Evolutionary conservation across 2,797 vertebrate genomes (phyloP).

Genomic region (Urocyon cinereoargenteus): DNA sequence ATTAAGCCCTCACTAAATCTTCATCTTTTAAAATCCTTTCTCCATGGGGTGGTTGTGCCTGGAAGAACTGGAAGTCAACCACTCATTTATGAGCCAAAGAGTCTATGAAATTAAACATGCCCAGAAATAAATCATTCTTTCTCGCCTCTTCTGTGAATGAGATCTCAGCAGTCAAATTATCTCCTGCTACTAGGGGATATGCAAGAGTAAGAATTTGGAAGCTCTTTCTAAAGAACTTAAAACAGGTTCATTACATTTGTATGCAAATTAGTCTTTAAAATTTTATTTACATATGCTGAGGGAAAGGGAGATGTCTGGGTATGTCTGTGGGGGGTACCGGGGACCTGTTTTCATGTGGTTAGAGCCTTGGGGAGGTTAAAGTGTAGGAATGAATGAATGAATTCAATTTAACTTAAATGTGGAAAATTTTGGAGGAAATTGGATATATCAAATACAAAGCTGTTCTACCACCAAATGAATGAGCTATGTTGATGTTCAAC

Average conservation of each 20-base stretch:
- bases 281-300: not conserved
- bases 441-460: not conserved
- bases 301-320: not conserved
- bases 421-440: constrained; percentile 1
- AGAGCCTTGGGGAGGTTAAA: not conserved
- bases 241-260: not conserved
- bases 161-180: not conserved
- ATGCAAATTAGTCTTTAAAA: constrained; percentile 9
- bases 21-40: constrained; percentile 36
- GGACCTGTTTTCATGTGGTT: not conserved
- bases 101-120: constrained; percentile 34
- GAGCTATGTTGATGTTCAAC: not conserved
- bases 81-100: not conserved
- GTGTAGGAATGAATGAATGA: not conserved
- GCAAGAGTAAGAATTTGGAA: constrained; percentile 15
- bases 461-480: not conserved
- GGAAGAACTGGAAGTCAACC: constrained; percentile 32
- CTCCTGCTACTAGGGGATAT: not conserved
- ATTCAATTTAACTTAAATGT: not conserved
- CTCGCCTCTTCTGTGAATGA: not conserved
- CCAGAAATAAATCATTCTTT: constrained; percentile 40
- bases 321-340: not conserved
- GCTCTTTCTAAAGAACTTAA: constrained; percentile 3
- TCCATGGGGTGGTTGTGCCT: constrained; percentile 15
- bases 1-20: constrained; percentile 3